Evolutionary conservation across 2,888 invertebrate species (phyloP).

Genomic region (Caenorhabditis parvicauda): DNA sequence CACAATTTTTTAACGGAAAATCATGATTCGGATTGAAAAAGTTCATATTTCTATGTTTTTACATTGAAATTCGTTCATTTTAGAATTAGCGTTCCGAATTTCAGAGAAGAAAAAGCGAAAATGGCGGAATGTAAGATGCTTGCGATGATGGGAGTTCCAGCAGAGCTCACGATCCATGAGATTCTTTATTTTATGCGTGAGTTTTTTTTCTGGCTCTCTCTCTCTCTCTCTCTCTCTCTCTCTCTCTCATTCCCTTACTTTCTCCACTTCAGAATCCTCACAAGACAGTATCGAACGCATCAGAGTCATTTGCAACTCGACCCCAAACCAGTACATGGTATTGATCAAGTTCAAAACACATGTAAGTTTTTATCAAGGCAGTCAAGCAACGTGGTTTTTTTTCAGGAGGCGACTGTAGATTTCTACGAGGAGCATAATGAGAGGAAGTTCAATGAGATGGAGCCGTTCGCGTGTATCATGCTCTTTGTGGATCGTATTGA

Average conservation of each 20-base stretch:
- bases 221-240: neutral
- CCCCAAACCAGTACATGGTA: constrained; percentile 95
- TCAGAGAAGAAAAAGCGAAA: constrained; percentile 38
- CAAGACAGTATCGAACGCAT: constrained; percentile 25
- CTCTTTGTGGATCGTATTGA: constrained; percentile 93
- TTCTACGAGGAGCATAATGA: constrained; percentile 92
- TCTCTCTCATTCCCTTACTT: no score
- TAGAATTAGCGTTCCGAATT: constrained; percentile 1
- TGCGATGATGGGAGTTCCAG: constrained; percentile 84
- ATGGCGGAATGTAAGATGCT: constrained; percentile 76
- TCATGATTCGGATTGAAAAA: neutral
- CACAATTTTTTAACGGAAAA: neutral
- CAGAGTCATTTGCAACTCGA: constrained; percentile 81
- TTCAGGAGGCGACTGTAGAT: constrained; percentile 78
- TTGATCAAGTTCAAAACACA: constrained; percentile 77
- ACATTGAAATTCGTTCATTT: neutral
- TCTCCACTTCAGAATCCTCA: no score
- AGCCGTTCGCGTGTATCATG: constrained; percentile 86
- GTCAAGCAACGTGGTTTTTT: constrained; percentile 3
- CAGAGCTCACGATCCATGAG: constrained; percentile 87
- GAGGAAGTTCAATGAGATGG: constrained; percentile 85
- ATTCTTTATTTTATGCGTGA: constrained; percentile 82
- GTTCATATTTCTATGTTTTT: neutral
- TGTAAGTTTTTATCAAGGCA: constrained; percentile 56
- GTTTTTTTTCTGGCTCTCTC: constrained; percentile 4